A percentile compares a stretch with the other conserved stretches of the same genome.
Evolutionary conservation across 2,888 invertebrate species (phyloP).

Genomic region (Lithophane ornitopus): DNA sequence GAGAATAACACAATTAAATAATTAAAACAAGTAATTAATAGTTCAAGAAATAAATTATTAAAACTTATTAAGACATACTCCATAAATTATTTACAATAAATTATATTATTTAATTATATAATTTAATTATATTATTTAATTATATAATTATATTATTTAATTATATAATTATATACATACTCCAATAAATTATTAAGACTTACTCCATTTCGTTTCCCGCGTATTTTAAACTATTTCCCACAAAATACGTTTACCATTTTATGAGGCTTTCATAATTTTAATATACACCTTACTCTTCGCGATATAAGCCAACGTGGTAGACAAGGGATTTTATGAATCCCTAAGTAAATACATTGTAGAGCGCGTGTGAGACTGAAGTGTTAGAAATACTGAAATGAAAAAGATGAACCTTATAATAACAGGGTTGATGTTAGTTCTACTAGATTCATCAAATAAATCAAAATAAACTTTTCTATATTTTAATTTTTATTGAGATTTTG

Average conservation of each 20-base stretch:
- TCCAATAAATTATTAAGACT: no score
- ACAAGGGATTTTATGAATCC: slow-evolving; percentile 26
- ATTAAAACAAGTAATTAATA: no score
- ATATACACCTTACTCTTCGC: slow-evolving; percentile 2
- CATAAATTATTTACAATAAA: no score
- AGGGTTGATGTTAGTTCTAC: background rate
- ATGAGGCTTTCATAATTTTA: slow-evolving; percentile 21
- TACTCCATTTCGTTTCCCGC: background rate
- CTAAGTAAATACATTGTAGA: slow-evolving; percentile 10
- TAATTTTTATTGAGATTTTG: background rate
- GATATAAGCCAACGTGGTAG: slow-evolving; percentile 1
- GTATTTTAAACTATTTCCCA: background rate
- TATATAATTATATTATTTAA: no score
- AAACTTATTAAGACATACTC: no score
- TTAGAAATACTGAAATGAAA: background rate
- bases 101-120: no score
- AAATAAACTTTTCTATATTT: background rate
- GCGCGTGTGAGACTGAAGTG: background rate
- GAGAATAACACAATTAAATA: no score
- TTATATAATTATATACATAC: no score
- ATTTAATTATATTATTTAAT: no score
- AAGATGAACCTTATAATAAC: background rate
- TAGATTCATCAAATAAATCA: background rate
- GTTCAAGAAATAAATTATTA: no score
- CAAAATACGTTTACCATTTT: slow-evolving; percentile 2